These are phyloP conservation scores for Zygaena filipendulae DNA, from an alignment of 2,888 invertebrate species.

Conservation along the genomic window DNA sequence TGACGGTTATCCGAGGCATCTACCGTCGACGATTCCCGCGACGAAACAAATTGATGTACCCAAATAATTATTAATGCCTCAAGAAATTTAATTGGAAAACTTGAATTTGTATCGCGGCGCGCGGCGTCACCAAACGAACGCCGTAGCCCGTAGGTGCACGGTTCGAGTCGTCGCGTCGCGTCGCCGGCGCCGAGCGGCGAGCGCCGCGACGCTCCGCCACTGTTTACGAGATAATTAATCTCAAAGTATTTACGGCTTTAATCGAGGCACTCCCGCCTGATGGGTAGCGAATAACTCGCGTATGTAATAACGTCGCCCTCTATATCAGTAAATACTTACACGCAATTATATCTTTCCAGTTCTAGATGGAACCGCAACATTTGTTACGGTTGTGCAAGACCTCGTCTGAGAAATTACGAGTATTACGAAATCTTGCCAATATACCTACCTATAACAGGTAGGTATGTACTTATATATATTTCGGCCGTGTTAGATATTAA, in stretches of 20 bases:
- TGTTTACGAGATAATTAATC: constrained; percentile 70
- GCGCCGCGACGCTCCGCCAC: constrained; percentile 30
- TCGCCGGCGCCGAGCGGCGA: constrained; percentile 13
- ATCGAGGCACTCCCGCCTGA: constrained; percentile 58
- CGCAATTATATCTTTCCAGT: too few species aligned
- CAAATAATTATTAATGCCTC: constrained; percentile 71
- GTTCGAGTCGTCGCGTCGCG: constrained; percentile 49
- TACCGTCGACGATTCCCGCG: constrained; percentile 38
- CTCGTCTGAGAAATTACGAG: too few species aligned
- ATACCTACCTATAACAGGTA: too few species aligned
- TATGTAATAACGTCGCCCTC: constrained; percentile 56
- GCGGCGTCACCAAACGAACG: too few species aligned
- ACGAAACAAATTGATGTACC: constrained; percentile 71
- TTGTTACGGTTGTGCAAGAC: too few species aligned
- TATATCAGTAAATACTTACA: constrained; percentile 30
- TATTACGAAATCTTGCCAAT: too few species aligned
- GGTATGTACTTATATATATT: too few species aligned
- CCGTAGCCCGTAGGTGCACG: constrained; percentile 69
- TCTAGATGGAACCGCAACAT: too few species aligned
- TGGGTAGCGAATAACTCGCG: constrained; percentile 62
- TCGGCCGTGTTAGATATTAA: too few species aligned
- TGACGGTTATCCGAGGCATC: too few species aligned
- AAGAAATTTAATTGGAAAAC: constrained; percentile 72
- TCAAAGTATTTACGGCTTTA: constrained; percentile 69
- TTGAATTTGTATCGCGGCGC: constrained; percentile 68